Evolutionary conservation across 53 echinoderm and acorn worm species (phyloP), one percentile per base, ranked within the genome.

Genomic region (Holothuria scabra): DNA sequence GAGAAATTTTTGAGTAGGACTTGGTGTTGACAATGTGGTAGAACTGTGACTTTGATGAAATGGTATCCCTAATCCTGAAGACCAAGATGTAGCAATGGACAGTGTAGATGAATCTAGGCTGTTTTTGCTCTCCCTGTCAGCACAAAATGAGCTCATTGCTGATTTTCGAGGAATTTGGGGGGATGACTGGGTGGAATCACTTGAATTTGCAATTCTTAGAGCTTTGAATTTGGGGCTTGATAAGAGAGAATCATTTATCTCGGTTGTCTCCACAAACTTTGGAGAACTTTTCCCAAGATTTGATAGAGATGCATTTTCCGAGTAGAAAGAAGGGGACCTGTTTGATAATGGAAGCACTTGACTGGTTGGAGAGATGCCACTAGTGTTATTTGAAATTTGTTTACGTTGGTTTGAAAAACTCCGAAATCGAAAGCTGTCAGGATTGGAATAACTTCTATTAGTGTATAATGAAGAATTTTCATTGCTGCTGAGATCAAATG

Each of bases 161-260:
- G 38, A 29, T 14, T 33, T 41, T 22, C 68, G 68, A 5, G 18
- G 20, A n/a, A 68, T n/a, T 10, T 23, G 33, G 0, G 68, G 68
- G n/a, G 68, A 68, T 3, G 68, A 68, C 34, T 68, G 29, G 21
- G 68, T 30, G 3, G 68, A 68, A 0, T 31, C 44, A 20, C 68
- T 68, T 20, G 38, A n/a, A 32, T 68, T 68, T n/a, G 68, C 68
- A 20, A 35, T 21, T 38, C 38, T 68, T 19, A 68, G 21, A 32
- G 68, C 68, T 68, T 32, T 68, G n/a, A 68, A 68, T 68, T 68
- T 68, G n/a, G 68, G 68, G 29, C 68, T 68, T 34, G 68, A 34
- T 19, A 68, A 32, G 5, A 68, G 68, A 68, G 68, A 68, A 35
- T 68, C 68, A n/a, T 68, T 68, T 20, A 68, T 20, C 16, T 68